These are phyloP conservation scores for Melikaiella ostensackeni DNA, from an alignment of 2,888 invertebrate species.

Conservation along the genomic window DNA sequence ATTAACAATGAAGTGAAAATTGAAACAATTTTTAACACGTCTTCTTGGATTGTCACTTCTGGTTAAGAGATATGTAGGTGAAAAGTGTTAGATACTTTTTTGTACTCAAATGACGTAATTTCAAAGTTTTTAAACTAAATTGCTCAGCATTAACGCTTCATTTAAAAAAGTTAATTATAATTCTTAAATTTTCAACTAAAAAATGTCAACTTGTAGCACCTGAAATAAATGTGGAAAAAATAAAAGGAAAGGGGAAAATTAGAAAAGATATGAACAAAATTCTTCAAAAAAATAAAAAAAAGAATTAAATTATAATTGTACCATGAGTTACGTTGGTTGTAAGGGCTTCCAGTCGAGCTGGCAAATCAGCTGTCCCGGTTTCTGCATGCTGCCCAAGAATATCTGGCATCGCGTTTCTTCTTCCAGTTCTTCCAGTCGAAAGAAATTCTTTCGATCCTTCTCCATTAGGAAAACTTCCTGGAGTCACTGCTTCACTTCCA, in stretches of 20 bases:
- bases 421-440: conserved; percentile 90
- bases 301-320: conserved; percentile 40
- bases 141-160: too few species aligned
- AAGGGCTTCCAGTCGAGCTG: conserved; percentile 85
- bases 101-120: too few species aligned
- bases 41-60: too few species aligned
- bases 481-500: conserved; percentile 67
- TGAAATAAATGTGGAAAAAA: background rate
- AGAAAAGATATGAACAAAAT: background rate
- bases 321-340: conserved; percentile 80
- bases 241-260: background rate
- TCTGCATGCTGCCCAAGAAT: conserved; percentile 86
- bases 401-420: conserved; percentile 93
- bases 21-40: too few species aligned
- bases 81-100: too few species aligned
- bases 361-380: conserved; percentile 87
- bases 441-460: conserved; percentile 87
- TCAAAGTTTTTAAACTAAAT: too few species aligned
- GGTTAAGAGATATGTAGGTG: too few species aligned
- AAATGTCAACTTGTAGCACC: too few species aligned
- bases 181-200: background rate
- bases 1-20: too few species aligned
- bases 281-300: background rate
- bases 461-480: conserved; percentile 75
- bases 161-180: too few species aligned